Evolutionary conservation across 2,888 invertebrate species (phyloP).

Genomic region (Selenia dentaria): DNA sequence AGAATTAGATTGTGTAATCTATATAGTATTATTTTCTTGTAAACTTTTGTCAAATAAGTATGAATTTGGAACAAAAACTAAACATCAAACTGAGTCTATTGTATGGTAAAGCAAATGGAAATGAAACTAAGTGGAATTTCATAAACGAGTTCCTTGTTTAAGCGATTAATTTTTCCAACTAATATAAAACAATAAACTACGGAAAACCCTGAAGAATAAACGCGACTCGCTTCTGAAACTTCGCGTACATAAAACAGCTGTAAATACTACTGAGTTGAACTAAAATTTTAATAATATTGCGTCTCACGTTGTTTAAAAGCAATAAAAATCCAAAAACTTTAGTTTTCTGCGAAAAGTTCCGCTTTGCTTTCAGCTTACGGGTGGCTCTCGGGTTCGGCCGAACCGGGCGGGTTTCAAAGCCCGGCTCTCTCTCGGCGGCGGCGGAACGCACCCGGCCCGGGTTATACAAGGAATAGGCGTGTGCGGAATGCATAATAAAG

Average conservation of each 20-base stretch:
- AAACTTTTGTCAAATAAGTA: too few species aligned
- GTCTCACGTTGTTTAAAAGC: conserved; percentile 79
- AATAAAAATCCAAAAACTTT: conserved; percentile 80
- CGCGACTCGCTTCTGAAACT: conserved; percentile 29
- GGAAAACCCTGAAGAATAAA: conserved; percentile 30
- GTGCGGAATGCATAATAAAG: conserved; percentile 81
- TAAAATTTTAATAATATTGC: conserved; percentile 76
- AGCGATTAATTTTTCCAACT: conserved; percentile 18
- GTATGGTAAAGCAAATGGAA: not conserved
- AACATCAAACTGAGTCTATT: too few species aligned
- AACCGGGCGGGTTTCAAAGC: conserved; percentile 42
- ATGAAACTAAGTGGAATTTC: not conserved
- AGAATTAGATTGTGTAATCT: conserved; percentile 14
- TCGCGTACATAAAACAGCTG: conserved; percentile 36
- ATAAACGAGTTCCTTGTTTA: conserved; percentile 1
- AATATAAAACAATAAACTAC: conserved; percentile 30
- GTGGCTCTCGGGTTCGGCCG: conserved; percentile 37
- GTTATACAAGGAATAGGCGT: conserved; percentile 82
- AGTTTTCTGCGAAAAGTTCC: conserved; percentile 75
- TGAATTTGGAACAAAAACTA: too few species aligned
- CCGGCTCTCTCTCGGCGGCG: conserved; percentile 7
- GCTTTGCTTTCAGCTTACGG: conserved; percentile 70
- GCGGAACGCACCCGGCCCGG: conserved; percentile 63
- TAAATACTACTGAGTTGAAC: conserved; percentile 43
- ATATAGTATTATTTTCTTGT: too few species aligned